Conservation (phyloP, 2,888 invertebrate species). For the Mesorhabditis spiculigera region DNA sequence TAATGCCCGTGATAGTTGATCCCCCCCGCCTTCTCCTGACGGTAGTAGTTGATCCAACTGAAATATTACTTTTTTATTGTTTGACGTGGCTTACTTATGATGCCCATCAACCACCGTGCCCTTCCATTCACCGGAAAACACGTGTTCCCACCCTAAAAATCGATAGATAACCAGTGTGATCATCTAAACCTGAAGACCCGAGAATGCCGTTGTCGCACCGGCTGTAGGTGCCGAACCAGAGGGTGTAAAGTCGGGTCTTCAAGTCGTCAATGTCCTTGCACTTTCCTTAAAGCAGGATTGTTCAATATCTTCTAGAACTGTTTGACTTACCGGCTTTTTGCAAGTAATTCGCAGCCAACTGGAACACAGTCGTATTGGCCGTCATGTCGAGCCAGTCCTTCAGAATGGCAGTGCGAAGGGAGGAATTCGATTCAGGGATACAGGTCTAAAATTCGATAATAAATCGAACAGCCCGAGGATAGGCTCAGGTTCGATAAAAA, state of each 20-base stretch:
- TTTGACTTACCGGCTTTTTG: constrained; percentile 25
- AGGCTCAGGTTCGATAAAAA: too few species aligned
- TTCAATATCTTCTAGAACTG: background rate
- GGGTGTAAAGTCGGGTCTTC: constrained; percentile 38
- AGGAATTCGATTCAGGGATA: constrained; percentile 41
- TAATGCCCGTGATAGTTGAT: constrained; percentile 56
- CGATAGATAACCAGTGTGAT: too few species aligned
- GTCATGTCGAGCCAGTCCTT: constrained; percentile 40
- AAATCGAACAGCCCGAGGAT: background rate
- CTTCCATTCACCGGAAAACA: constrained; percentile 54
- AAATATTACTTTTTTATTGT: background rate
- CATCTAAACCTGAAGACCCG: constrained; percentile 31
- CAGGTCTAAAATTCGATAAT: constrained; percentile 35
- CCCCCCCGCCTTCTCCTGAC: constrained; percentile 47
- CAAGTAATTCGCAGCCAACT: constrained; percentile 45
- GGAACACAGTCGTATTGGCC: constrained; percentile 44
- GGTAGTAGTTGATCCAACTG: constrained; percentile 52
- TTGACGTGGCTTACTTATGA: constrained; percentile 30
- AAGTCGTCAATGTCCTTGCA: constrained; percentile 28
- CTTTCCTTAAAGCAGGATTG: background rate
- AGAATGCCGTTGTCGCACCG: constrained; percentile 38
- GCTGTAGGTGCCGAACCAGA: constrained; percentile 55
- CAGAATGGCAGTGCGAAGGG: constrained; percentile 36
- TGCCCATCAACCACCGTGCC: constrained; percentile 47
- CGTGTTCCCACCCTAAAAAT: constrained; percentile 53